These are phyloP conservation scores for Drosophila borealis DNA, from an alignment of 2,888 invertebrate species.

Conservation along the genomic window DNA sequence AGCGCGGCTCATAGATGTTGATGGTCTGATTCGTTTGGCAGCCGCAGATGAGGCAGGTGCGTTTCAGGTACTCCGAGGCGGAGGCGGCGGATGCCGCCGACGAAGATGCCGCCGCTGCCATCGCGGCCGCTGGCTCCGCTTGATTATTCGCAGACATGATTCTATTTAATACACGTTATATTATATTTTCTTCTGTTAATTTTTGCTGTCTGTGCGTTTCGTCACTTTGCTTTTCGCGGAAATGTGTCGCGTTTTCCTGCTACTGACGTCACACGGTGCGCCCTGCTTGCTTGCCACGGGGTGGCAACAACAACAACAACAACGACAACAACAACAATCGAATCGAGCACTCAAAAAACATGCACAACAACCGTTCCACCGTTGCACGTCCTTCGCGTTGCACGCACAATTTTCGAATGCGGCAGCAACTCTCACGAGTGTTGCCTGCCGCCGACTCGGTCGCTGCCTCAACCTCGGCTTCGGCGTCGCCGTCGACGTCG, in stretches of 20 bases:
- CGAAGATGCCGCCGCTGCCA: constrained; percentile 38
- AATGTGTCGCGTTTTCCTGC: constrained; percentile 12
- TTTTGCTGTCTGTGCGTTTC: neutral
- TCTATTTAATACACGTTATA: neutral
- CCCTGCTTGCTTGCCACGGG: constrained; percentile 30
- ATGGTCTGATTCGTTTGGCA: constrained; percentile 84
- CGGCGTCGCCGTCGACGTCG: constrained; percentile 5
- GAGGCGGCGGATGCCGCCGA: constrained; percentile 36
- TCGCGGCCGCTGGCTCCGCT: constrained; percentile 65
- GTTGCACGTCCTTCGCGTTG: constrained; percentile 79
- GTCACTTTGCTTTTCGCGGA: neutral
- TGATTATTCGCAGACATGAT: constrained; percentile 70
- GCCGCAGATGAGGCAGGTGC: constrained; percentile 85
- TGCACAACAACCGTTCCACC: constrained; percentile 19
- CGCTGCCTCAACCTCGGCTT: neutral
- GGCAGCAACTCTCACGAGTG: constrained; percentile 33
- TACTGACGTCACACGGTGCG: constrained; percentile 46
- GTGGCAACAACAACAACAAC: constrained; percentile 29
- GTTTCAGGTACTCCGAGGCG: constrained; percentile 81
- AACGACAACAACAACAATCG: constrained; percentile 11
- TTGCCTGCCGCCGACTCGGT: constrained; percentile 8
- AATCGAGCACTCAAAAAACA: neutral
- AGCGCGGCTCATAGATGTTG: constrained; percentile 84
- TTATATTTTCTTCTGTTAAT: neutral
- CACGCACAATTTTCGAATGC: constrained; percentile 82